phyloP scores from a whole-genome alignment of 1,140 invertebrate genomes.

The Hormaphis cornu region DNA sequence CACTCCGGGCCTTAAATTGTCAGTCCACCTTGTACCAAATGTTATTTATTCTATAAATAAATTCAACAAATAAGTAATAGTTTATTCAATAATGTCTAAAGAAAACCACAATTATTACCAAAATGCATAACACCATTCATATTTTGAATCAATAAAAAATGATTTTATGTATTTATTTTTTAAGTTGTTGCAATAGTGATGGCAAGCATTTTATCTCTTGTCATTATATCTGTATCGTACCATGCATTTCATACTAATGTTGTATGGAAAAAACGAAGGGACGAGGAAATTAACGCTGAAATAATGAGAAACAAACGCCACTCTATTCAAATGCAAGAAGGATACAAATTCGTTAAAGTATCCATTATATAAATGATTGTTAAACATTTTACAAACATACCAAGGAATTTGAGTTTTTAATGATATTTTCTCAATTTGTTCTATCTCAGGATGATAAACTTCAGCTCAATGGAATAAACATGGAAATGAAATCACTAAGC shows the following conservation, averaged over 20 bases:
- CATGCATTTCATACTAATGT: slow-evolving; percentile 41
- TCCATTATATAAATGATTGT: too few species aligned
- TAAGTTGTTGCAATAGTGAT: slow-evolving; percentile 41
- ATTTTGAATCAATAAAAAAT: too few species aligned
- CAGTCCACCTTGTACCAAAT: too few species aligned
- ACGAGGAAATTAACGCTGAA: slow-evolving; percentile 55
- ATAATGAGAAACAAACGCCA: slow-evolving; percentile 37
- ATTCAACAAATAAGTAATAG: too few species aligned
- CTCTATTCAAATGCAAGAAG: slow-evolving; percentile 36
- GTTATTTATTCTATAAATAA: too few species aligned
- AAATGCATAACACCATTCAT: too few species aligned
- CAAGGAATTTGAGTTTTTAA: neutral
- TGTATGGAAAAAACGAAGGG: slow-evolving; percentile 52
- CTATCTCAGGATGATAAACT: slow-evolving; percentile 13
- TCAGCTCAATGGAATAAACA: slow-evolving; percentile 19
- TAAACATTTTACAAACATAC: too few species aligned
- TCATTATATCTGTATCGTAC: slow-evolving; percentile 39
- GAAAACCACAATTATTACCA: too few species aligned
- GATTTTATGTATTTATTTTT: slow-evolving; percentile 33
- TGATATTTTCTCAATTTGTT: neutral
- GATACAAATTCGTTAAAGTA: slow-evolving; percentile 17
- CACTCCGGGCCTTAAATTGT: too few species aligned
- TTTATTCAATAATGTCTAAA: too few species aligned
- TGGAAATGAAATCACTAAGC: slow-evolving; percentile 17
- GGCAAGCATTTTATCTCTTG: slow-evolving; percentile 38